A percentile compares a stretch with the other conserved stretches of the same genome.
phyloP scores from a whole-genome alignment of 2,113 vertebrate species.

The Chaetorhynchus papuensis region DNA sequence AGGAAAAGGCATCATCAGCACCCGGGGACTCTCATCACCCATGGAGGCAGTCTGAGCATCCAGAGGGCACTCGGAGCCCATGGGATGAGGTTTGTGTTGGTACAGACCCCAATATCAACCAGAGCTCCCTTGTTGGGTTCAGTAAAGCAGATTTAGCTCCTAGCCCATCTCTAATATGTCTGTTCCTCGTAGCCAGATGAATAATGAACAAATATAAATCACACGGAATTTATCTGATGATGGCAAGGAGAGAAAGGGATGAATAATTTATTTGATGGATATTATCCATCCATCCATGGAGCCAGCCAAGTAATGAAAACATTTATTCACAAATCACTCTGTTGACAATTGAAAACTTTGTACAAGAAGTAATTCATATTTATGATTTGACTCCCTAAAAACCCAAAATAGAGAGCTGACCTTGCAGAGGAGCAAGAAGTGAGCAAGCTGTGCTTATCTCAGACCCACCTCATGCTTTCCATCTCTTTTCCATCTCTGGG shows the following conservation, averaged over 20 bases:
- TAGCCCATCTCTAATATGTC: background rate
- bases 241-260: constrained; percentile 43
- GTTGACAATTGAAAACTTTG: background rate
- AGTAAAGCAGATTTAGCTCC: background rate
- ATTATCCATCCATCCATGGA: constrained; percentile 45
- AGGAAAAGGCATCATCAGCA: background rate
- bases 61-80: background rate
- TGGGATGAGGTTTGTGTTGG: background rate
- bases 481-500: background rate
- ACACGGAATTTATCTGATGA: constrained; percentile 54
- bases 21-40: fast-evolving
- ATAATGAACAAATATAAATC: constrained; percentile 59
- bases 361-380: background rate
- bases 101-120: background rate
- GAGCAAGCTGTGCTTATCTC: background rate
- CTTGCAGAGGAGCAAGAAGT: background rate
- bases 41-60: fast-evolving
- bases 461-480: background rate
- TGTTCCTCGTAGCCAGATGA: constrained; percentile 4
- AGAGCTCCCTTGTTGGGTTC: background rate
- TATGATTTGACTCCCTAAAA: constrained; percentile 17
- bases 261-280: constrained; percentile 59
- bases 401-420: background rate
- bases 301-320: constrained; percentile 55
- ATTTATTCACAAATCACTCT: constrained; percentile 54